phyloP scores from a whole-genome alignment of 2,113 vertebrate species.

The Vanacampus margaritifer region DNA sequence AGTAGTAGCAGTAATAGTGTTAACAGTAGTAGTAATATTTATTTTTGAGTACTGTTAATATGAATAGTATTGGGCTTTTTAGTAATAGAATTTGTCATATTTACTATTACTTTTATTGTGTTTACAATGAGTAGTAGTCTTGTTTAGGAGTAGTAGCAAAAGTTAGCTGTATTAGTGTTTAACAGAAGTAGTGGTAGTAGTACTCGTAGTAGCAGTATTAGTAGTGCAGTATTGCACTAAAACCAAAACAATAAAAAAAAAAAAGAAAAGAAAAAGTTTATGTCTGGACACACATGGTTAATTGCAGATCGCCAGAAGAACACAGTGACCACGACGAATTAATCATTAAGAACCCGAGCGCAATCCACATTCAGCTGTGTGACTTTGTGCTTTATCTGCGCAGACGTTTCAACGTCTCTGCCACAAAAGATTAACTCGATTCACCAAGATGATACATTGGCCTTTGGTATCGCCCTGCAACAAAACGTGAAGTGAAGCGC shows the following conservation, averaged over 20 bases:
- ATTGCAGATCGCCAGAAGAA: background rate
- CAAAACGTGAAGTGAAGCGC: constrained; percentile 41
- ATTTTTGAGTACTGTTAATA: background rate
- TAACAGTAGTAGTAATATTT: background rate
- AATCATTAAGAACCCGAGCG: background rate
- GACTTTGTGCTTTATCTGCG: constrained; percentile 19
- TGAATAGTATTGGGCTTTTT: background rate
- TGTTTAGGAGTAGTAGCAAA: background rate
- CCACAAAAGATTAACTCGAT: constrained; percentile 40
- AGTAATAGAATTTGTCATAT: background rate
- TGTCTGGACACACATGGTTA: background rate
- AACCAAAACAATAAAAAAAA: background rate
- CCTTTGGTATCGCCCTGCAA: background rate
- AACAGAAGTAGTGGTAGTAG: background rate
- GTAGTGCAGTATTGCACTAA: background rate
- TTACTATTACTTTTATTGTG: background rate
- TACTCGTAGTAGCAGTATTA: background rate
- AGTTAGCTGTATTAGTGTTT: background rate
- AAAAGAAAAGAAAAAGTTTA: background rate
- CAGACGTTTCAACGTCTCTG: background rate
- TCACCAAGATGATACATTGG: background rate
- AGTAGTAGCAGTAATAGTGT: background rate
- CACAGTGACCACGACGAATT: background rate
- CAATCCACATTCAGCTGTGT: background rate
- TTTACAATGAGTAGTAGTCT: background rate